Conservation (phyloP, 2,113 vertebrate species). For the Cololabis saira region DNA sequence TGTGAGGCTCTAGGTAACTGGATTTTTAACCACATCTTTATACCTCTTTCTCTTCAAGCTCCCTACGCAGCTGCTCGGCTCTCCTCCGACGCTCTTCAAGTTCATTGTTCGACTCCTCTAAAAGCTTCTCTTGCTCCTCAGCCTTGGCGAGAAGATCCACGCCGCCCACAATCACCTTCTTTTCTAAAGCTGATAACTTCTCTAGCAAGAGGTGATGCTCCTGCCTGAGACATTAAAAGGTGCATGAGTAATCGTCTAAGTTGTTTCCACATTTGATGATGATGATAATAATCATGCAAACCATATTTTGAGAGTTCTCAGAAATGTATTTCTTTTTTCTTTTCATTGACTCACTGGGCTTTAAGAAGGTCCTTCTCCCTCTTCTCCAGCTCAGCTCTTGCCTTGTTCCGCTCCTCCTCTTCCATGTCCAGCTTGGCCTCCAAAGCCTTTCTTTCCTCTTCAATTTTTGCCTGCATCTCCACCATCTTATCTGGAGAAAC, state of each 20-base stretch:
- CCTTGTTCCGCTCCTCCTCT: slow-evolving; percentile 98
- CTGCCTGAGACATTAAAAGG: slow-evolving; percentile 80
- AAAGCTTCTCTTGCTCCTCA: slow-evolving; percentile 96
- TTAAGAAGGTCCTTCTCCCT: slow-evolving; percentile 97
- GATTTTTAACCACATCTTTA: neutral
- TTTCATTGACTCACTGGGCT: slow-evolving; percentile 89
- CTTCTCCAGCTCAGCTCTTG: slow-evolving; percentile 94
- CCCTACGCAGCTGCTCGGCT: slow-evolving; percentile 94
- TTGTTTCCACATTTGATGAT: neutral
- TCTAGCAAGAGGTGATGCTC: slow-evolving; percentile 95
- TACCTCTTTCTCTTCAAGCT: slow-evolving; percentile 98
- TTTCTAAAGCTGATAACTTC: slow-evolving; percentile 93
- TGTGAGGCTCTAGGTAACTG: neutral
- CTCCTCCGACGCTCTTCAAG: slow-evolving; percentile 92
- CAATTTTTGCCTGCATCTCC: slow-evolving; percentile 99
- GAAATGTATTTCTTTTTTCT: neutral
- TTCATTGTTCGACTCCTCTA: slow-evolving; percentile 98
- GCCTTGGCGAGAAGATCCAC: slow-evolving; percentile 98
- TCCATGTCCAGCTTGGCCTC: slow-evolving; percentile 99
- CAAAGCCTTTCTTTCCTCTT: slow-evolving; percentile 95
- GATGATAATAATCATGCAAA: neutral
- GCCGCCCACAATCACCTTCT: slow-evolving; percentile 98
- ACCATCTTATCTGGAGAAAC: slow-evolving; percentile 97
- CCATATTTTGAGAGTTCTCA: neutral
- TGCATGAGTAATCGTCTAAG: neutral